phyloP scores from a whole-genome alignment of 2,888 invertebrate species.

The Laspeyria flexula region DNA sequence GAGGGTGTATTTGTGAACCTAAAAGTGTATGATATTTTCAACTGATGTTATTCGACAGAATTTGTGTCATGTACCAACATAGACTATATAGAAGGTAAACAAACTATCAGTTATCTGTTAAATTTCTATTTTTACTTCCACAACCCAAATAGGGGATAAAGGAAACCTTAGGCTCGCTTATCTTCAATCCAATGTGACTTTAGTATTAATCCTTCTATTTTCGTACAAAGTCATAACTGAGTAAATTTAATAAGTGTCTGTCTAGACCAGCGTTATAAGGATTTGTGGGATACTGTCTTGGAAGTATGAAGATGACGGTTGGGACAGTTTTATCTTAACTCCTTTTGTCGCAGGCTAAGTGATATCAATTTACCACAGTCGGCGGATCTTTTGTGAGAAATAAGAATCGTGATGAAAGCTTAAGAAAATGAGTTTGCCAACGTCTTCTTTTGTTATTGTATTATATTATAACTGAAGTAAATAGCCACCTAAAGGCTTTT shows the following conservation, averaged over 20 bases:
- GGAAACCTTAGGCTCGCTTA: not conserved
- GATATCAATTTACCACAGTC: conserved; percentile 20
- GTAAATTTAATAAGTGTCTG: conserved; percentile 28
- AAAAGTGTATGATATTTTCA: no score
- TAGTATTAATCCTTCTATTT: conserved; percentile 16
- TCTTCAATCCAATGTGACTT: not conserved
- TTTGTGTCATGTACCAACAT: no score
- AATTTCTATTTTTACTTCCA: not conserved
- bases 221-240: conserved; percentile 18
- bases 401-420: not conserved
- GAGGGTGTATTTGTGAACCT: no score
- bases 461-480: no score
- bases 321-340: conserved; percentile 13
- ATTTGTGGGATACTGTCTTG: conserved; percentile 14
- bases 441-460: no score
- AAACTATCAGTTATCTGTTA: not conserved
- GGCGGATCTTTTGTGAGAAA: not conserved
- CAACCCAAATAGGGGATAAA: not conserved
- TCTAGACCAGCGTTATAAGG: conserved; percentile 27
- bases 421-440: not conserved
- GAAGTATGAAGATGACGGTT: conserved; percentile 23
- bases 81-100: no score
- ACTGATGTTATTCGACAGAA: no score
- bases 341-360: conserved; percentile 3
- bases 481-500: no score